Percentiles rank a stretch among this genome's conserved stretches.
Conservation (phyloP, 2,888 invertebrate genomes). For the Macrophya alboannulata region DNA sequence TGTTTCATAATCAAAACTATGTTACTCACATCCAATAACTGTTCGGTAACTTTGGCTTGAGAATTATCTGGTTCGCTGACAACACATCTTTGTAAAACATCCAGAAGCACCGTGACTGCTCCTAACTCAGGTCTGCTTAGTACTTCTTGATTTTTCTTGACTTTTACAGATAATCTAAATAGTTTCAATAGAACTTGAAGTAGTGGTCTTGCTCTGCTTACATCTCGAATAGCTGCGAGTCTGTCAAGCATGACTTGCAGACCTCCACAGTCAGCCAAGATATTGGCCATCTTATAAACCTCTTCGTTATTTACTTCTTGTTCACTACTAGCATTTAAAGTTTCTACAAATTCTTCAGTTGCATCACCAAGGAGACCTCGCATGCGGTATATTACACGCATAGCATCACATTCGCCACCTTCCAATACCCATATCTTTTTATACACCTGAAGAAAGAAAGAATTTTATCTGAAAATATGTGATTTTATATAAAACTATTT, state of each 20-base stretch:
- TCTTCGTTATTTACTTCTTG: constrained; percentile 97
- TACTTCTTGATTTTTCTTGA: constrained; percentile 93
- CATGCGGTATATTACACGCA: constrained; percentile 99
- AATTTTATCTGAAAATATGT: background rate
- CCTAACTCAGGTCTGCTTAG: constrained; percentile 93
- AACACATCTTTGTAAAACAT: constrained; percentile 90
- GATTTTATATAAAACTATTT: constrained; percentile 2
- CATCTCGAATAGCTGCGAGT: constrained; percentile 92
- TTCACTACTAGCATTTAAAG: constrained; percentile 91
- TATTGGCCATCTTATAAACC: constrained; percentile 94
- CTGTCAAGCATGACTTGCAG: constrained; percentile 92
- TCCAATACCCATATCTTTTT: constrained; percentile 91
- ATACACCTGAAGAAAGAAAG: constrained; percentile 82
- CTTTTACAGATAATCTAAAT: constrained; percentile 94
- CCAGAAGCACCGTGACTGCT: constrained; percentile 91
- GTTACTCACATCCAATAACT: constrained; percentile 88
- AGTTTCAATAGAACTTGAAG: constrained; percentile 95
- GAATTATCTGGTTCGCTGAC: constrained; percentile 86
- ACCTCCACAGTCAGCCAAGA: constrained; percentile 91
- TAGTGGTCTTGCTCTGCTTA: constrained; percentile 93
- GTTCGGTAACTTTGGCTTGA: constrained; percentile 92
- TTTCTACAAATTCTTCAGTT: constrained; percentile 99
- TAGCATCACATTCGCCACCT: constrained; percentile 95
- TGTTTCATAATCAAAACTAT: background rate
- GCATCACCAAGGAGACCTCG: constrained; percentile 98